A percentile compares a stretch with the other conserved stretches of the same genome.
Evolutionary conservation across 2,797 vertebrate species (phyloP).

Genomic region (Sciurus vulgaris): DNA sequence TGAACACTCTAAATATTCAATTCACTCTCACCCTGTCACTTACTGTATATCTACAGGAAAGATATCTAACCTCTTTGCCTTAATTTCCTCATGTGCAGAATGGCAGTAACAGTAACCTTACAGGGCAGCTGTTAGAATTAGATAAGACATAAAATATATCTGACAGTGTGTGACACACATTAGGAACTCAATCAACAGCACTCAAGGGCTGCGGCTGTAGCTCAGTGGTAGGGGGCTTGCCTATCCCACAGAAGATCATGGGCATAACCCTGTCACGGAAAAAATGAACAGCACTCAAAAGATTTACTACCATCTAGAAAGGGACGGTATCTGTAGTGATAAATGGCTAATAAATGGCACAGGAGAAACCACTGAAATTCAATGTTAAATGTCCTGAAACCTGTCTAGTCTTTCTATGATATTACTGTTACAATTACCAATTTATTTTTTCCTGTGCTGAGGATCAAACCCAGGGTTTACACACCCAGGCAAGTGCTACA

Average conservation of each 20-base stretch:
- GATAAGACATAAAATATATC: conserved; percentile 1
- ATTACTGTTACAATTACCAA: background rate
- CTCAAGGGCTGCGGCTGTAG: background rate
- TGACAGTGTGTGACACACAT: background rate
- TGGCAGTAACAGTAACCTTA: background rate
- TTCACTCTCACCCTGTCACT: background rate
- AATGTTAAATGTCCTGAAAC: background rate
- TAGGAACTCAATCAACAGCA: conserved; percentile 3
- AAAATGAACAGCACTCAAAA: background rate
- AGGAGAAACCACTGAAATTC: background rate
- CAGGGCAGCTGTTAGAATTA: background rate
- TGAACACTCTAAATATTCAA: background rate
- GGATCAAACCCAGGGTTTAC: background rate
- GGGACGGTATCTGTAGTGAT: background rate
- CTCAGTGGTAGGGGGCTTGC: background rate
- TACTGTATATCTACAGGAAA: conserved; percentile 44
- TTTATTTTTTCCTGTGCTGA: background rate
- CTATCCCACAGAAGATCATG: background rate
- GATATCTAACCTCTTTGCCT: conserved; percentile 8
- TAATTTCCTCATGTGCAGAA: background rate
- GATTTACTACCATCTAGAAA: background rate
- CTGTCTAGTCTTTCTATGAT: background rate
- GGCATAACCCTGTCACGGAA: background rate
- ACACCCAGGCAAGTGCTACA: background rate
- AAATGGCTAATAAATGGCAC: background rate